Conservation (phyloP, 2,888 invertebrate species). For the Xanthostigma xanthostigma region DNA sequence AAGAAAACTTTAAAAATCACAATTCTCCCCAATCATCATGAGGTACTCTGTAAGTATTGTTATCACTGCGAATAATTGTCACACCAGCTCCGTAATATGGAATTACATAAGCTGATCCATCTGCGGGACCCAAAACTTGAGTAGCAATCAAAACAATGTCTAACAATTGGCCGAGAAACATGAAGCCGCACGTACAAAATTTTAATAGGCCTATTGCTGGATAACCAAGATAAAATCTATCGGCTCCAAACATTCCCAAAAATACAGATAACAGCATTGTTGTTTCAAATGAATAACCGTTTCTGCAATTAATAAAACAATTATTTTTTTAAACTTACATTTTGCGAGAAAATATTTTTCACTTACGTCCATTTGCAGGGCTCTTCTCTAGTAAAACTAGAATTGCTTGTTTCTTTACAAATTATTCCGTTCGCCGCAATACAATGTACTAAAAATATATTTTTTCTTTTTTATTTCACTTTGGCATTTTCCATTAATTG, state of each 20-base stretch:
- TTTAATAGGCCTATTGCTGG: conserved; percentile 90
- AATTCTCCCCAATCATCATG: conserved; percentile 53
- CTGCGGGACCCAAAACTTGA: conserved; percentile 85
- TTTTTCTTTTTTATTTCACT: not conserved
- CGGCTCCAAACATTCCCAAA: conserved; percentile 94
- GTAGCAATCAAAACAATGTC: conserved; percentile 94
- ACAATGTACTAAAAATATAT: conserved; percentile 51
- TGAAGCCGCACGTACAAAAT: conserved; percentile 88
- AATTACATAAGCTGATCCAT: conserved; percentile 87
- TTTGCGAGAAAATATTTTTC: not conserved
- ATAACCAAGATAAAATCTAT: conserved; percentile 96
- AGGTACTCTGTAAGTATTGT: conserved; percentile 67
- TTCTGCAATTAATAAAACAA: conserved; percentile 39
- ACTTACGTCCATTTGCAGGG: conserved; percentile 94
- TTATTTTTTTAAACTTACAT: not conserved
- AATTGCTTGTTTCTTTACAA: conserved; percentile 65
- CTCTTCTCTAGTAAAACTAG: conserved; percentile 65
- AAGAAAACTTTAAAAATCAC: not conserved
- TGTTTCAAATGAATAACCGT: conserved; percentile 87
- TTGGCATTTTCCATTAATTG: not conserved
- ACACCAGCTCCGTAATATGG: conserved; percentile 87
- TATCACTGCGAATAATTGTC: conserved; percentile 63
- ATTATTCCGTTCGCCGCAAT: conserved; percentile 67
- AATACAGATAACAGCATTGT: conserved; percentile 88
- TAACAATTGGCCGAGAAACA: conserved; percentile 87